These are phyloP conservation scores for Chelmon rostratus DNA, from an alignment of 2,797 vertebrate species.

Conservation along the genomic window DNA sequence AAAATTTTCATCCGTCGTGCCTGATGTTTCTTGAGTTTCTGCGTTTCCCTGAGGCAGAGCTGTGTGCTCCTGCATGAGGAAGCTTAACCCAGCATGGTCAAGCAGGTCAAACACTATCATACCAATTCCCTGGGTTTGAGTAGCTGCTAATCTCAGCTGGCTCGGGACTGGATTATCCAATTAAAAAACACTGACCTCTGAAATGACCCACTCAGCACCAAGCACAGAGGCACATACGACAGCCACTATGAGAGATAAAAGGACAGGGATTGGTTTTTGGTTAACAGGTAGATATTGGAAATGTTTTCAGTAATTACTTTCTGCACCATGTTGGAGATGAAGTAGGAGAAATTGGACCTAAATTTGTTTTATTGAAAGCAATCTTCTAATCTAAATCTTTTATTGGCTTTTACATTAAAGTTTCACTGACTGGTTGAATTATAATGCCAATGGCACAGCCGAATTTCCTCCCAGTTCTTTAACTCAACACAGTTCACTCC, in stretches of 20 bases:
- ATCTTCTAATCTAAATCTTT: constrained; percentile 7
- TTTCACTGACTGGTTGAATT: background rate
- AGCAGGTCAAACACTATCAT: constrained; percentile 75
- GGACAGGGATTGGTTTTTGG: constrained; percentile 20
- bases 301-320: constrained; percentile 48
- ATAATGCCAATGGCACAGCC: background rate
- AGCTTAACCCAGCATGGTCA: constrained; percentile 60
- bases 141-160: constrained; percentile 66
- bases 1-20: constrained; percentile 19
- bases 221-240: constrained; percentile 31
- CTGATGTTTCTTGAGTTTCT: constrained; percentile 22
- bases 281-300: constrained; percentile 41
- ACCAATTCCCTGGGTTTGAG: constrained; percentile 64
- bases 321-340: constrained; percentile 25
- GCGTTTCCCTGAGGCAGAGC: constrained; percentile 41
- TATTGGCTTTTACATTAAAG: constrained; percentile 5
- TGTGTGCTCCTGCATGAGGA: constrained; percentile 37
- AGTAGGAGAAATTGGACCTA: constrained; percentile 12
- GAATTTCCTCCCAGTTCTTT: background rate
- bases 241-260: constrained; percentile 41
- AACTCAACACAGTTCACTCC: background rate
- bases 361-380: constrained; percentile 8
- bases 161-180: constrained; percentile 77
- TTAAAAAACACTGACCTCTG: constrained; percentile 70
- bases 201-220: constrained; percentile 60